Evolutionary conservation across 1,140 invertebrate species (phyloP).

Genomic region (Lanistes nyassanus): DNA sequence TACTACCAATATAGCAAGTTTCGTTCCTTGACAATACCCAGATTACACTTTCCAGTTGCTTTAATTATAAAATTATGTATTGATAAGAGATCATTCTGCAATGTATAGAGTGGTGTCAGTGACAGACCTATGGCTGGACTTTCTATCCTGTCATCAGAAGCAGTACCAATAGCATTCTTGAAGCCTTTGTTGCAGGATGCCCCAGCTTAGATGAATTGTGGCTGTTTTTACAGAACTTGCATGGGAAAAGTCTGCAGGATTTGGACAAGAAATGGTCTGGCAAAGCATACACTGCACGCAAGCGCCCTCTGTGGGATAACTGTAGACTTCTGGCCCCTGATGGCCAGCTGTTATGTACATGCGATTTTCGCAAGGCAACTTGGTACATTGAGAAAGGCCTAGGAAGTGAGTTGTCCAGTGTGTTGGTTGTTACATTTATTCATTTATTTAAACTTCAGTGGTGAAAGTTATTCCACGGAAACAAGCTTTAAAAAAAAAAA

Average conservation of each 20-base stretch:
- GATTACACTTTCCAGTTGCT: not conserved
- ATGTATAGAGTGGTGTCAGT: not conserved
- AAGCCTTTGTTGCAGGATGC: too few species aligned
- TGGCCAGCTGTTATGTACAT: conserved; percentile 81
- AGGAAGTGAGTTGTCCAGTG: conserved; percentile 62
- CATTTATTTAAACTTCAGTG: not conserved
- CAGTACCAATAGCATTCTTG: too few species aligned
- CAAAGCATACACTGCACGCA: conserved; percentile 47
- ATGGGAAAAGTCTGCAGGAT: not conserved
- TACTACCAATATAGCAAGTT: not conserved
- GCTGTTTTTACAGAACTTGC: not conserved
- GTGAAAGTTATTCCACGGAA: not conserved
- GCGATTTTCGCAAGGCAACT: conserved; percentile 82
- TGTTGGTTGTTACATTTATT: not conserved
- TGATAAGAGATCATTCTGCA: not conserved
- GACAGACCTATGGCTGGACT: too few species aligned
- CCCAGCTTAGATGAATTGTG: too few species aligned
- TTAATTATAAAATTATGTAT: not conserved
- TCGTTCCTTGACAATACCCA: too few species aligned
- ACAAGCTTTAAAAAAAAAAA: too few species aligned
- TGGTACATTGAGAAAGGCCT: conserved; percentile 81
- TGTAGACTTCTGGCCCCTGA: conserved; percentile 83
- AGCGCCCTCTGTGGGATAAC: conserved; percentile 80
- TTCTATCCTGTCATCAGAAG: too few species aligned
- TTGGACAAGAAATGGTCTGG: conserved; percentile 11